These are phyloP conservation scores for Propithecus coquereli DNA, from an alignment of 2,113 vertebrate species.

Conservation along the genomic window DNA sequence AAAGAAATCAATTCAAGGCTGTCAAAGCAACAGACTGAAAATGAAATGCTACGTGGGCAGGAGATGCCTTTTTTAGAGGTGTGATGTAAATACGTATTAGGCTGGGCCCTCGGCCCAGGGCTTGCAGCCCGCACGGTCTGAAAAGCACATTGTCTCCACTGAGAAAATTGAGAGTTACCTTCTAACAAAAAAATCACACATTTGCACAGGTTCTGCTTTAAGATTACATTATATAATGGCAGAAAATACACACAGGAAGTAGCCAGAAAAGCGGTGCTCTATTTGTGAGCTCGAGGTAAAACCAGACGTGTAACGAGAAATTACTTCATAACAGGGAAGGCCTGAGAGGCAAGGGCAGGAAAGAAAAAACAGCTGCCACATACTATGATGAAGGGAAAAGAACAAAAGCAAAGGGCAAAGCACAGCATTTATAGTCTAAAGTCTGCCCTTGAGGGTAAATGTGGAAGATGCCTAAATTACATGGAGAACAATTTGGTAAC, in stretches of 20 bases:
- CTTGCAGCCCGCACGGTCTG: not conserved
- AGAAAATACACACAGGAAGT: not conserved
- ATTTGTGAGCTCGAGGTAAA: not conserved
- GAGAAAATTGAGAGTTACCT: not conserved
- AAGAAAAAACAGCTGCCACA: not conserved
- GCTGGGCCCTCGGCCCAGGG: not conserved
- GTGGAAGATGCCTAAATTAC: conserved; percentile 22
- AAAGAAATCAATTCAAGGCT: not conserved
- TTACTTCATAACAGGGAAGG: not conserved
- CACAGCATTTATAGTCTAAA: not conserved
- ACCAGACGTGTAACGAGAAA: not conserved
- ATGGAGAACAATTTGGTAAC: conserved; percentile 13
- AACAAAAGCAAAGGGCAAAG: not conserved
- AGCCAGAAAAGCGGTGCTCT: not conserved
- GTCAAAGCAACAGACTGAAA: not conserved
- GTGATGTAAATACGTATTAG: not conserved
- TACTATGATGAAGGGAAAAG: not conserved
- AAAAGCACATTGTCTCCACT: not conserved
- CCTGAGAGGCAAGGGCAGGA: not conserved
- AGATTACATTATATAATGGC: not conserved
- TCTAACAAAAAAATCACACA: not conserved
- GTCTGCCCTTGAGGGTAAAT: not conserved
- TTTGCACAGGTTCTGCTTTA: not conserved
- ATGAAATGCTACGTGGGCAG: not conserved
- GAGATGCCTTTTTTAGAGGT: not conserved